Percentiles rank a stretch among this genome's conserved stretches.
phyloP scores from a whole-genome alignment of 2,113 vertebrate genomes.

The Mus spicilegus region DNA sequence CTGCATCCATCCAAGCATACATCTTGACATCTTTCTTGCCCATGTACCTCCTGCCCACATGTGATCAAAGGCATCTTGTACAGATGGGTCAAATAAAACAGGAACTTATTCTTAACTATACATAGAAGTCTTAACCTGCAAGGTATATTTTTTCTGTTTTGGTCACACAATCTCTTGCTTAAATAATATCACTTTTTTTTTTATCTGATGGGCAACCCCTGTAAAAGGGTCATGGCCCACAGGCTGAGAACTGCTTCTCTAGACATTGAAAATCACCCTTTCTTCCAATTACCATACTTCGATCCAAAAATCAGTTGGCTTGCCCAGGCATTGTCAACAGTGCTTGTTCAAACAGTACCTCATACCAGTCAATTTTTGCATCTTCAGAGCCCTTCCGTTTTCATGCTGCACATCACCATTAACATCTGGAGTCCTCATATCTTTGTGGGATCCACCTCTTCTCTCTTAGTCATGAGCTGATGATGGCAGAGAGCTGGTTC shows the following conservation, averaged over 20 bases:
- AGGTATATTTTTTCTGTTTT: not conserved
- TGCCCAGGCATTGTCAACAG: not conserved
- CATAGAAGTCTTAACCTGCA: not conserved
- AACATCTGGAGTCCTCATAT: not conserved
- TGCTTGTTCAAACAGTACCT: not conserved
- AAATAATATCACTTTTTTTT: not conserved
- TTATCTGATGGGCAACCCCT: not conserved
- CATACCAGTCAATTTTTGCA: not conserved
- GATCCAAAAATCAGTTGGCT: not conserved
- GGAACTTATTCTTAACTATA: not conserved
- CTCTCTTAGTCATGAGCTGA: not conserved
- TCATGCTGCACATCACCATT: not conserved
- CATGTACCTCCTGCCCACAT: not conserved
- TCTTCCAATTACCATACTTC: not conserved
- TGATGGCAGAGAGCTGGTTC: not conserved
- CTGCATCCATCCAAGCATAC: not conserved
- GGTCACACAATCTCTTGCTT: not conserved
- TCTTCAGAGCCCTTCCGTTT: not conserved
- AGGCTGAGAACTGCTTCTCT: not conserved
- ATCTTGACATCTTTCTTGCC: not conserved
- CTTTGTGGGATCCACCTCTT: not conserved
- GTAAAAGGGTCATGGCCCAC: not conserved
- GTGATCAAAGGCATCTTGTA: not conserved
- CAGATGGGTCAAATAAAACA: not conserved
- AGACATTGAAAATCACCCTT: not conserved